Base-by-base conservation (phyloP, 2,888 invertebrate genomes). In the Phytoseiulus persimilis region DNA sequence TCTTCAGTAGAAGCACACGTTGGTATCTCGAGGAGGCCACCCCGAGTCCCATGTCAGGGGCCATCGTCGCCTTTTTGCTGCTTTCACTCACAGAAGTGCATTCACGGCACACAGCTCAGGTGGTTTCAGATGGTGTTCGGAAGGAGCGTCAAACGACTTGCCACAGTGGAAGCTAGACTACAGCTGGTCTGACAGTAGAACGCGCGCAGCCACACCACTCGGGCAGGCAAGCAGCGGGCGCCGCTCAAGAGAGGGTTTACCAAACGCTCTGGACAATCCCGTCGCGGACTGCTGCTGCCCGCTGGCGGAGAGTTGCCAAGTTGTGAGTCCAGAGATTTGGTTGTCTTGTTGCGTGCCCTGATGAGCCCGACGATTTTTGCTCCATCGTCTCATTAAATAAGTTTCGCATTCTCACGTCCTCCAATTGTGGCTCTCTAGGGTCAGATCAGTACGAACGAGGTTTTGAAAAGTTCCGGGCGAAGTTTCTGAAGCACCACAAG, bases 11-110 rank as follows among this genome's bases (percentile, higher is more conserved):
- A n/a, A 87, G 87, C 87, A 87, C 87, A 45, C 87, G 87, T 45
- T 87, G 87, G 18, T 87, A 87, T 31, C 87, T 33, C 87, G 87
- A 87, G n/a, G 87, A 87, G 39, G 87, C 87, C 87, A 87, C 87
- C 33, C 87, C 87, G 87, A 87, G 87, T n/a, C 87, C 87, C 87
- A 87, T 87, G 87, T 87, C 87, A 33, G 87, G 87, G 39, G 87
- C 87, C 87, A 87, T 87, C 32, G 87, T 32, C 87, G 84, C 32
- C 84, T 84, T 84, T 84, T 28, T 2, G 1, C n/a, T n/a, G n/a
- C 5, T 87, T 87, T 87, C 32, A 87, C 32, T 45, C 87, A 87
- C 87, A 87, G 87, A 31, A 87, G 33, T 83, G 31, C 83, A 33
- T 32, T 32, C 83, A 33, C 87, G 32, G 87, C 33, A 87, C 84